phyloP scores from a whole-genome alignment of 2,888 invertebrate genomes.

The Eubasilissa splendida region DNA sequence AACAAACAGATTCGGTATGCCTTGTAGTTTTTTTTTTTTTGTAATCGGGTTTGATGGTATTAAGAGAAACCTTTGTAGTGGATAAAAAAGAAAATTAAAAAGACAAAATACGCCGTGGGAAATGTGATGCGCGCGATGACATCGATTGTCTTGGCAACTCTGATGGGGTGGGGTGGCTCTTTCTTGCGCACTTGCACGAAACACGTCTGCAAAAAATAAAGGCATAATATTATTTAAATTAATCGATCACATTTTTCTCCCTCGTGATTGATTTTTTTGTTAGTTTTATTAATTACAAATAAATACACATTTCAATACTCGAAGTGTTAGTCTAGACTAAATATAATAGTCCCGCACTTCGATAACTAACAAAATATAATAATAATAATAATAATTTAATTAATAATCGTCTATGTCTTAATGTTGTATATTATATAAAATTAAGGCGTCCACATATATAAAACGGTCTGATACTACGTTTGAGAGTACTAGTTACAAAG shows the following conservation, averaged over 20 bases:
- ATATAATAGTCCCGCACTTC: no score
- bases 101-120: slow-evolving; percentile 93
- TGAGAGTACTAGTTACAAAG: no score
- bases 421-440: no score
- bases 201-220: slow-evolving; percentile 76
- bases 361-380: no score
- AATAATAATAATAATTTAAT: no score
- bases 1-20: slow-evolving; percentile 24
- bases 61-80: slow-evolving; percentile 91
- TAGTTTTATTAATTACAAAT: no score
- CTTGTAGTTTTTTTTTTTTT: slow-evolving; percentile 8
- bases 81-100: slow-evolving; percentile 96
- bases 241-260: background rate
- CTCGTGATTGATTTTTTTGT: background rate
- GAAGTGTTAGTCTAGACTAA: no score
- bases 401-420: no score
- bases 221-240: slow-evolving; percentile 58
- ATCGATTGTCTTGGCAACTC: slow-evolving; percentile 95
- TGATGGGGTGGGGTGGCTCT: slow-evolving; percentile 92
- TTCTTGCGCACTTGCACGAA: slow-evolving; percentile 91
- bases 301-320: no score
- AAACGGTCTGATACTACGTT: no score
- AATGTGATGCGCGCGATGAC: slow-evolving; percentile 95
- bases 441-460: no score
- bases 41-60: slow-evolving; percentile 61